Evolutionary conservation across 2,113 vertebrate genomes (phyloP).

Genomic region (Sardina pilchardus): DNA sequence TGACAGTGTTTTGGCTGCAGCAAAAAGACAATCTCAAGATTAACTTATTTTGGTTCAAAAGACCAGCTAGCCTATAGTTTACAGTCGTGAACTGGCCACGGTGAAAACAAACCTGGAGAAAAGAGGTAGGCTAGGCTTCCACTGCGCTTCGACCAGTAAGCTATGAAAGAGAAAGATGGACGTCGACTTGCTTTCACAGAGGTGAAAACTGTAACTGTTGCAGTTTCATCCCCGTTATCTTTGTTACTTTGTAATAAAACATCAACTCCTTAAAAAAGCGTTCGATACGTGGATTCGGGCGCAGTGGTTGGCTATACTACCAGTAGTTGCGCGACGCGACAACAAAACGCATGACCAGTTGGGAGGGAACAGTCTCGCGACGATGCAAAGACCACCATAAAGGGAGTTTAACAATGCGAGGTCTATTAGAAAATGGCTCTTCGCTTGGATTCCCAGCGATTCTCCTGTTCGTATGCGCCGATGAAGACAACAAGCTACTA

Average conservation of each 20-base stretch:
- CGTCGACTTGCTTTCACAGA: not conserved
- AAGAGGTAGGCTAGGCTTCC: not conserved
- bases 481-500: not conserved
- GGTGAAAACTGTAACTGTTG: not conserved
- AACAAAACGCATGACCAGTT: slow-evolving; percentile 12
- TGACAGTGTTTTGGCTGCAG: not conserved
- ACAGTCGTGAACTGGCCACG: not conserved
- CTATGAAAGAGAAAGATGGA: slow-evolving; percentile 8
- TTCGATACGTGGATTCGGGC: not conserved
- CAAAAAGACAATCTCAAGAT: not conserved
- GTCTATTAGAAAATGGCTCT: slow-evolving; percentile 4
- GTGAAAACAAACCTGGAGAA: slow-evolving; percentile 9
- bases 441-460: not conserved
- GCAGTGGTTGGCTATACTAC: not conserved
- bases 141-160: not conserved
- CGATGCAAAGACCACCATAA: slow-evolving; percentile 9
- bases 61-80: slow-evolving; percentile 7
- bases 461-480: not conserved
- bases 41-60: not conserved
- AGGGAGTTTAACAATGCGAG: slow-evolving; percentile 16
- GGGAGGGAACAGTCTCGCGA: not conserved
- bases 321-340: slow-evolving; percentile 2
- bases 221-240: not conserved
- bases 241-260: not conserved
- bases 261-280: not conserved